A percentile compares a stretch with the other conserved stretches of the same genome.
These are phyloP conservation scores for Gopherus flavomarginatus DNA, from an alignment of 2,113 vertebrate genomes.

Conservation along the genomic window DNA sequence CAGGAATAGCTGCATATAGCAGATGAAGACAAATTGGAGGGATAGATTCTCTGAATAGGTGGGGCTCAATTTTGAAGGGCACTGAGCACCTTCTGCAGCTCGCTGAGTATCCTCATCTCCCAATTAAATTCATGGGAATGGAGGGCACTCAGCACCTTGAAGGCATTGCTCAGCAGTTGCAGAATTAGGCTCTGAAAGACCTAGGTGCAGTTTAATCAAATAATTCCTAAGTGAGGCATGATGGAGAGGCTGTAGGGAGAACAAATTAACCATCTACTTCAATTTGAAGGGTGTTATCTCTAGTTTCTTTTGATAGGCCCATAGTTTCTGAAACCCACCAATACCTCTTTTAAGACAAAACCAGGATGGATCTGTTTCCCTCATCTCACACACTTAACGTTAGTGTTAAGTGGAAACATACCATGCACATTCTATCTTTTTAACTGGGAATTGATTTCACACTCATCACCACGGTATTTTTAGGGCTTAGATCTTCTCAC, in stretches of 20 bases:
- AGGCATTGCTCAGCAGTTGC: background rate
- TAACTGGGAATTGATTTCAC: background rate
- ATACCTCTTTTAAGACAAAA: conserved; percentile 12
- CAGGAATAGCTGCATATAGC: background rate
- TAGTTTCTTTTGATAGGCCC: background rate
- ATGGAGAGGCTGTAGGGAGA: background rate
- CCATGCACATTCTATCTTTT: conserved; percentile 11
- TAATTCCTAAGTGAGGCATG: background rate
- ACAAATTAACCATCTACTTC: background rate
- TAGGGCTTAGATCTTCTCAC: background rate
- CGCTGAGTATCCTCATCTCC: background rate
- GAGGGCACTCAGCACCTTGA: background rate
- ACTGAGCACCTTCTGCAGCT: background rate
- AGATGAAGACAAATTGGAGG: background rate
- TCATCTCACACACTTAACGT: background rate
- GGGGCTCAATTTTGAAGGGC: background rate
- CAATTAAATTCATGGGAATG: background rate
- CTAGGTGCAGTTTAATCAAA: background rate
- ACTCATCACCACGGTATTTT: conserved; percentile 8
- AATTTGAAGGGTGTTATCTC: background rate
- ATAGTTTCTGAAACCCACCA: background rate
- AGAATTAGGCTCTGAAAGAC: background rate
- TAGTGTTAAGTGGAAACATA: background rate
- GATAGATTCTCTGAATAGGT: background rate
- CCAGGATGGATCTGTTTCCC: background rate